phyloP scores from a whole-genome alignment of 2,113 vertebrate species.

The Platycercus adscitus region DNA sequence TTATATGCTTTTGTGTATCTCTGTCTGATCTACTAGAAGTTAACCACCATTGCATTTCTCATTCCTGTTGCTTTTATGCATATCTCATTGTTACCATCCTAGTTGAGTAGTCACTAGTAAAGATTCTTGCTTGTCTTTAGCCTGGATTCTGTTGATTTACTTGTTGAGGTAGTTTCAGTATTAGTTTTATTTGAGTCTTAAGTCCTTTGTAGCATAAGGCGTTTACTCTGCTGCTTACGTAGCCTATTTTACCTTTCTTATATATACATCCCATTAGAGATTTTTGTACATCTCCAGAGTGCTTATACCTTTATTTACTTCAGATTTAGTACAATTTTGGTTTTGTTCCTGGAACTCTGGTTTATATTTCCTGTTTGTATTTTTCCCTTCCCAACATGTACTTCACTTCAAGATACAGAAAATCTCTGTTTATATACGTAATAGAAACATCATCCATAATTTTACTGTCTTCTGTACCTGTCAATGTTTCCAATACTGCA shows the following conservation, averaged over 20 bases:
- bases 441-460: not conserved
- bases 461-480: not conserved
- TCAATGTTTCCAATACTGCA: not conserved
- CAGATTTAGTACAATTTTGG: not conserved
- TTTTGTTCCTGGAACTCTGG: not conserved
- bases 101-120: not conserved
- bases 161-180: not conserved
- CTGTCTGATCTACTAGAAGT: fast-evolving
- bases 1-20: not conserved
- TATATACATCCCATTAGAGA: not conserved
- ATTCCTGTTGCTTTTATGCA: not conserved
- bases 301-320: not conserved
- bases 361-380: not conserved
- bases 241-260: not conserved
- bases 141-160: not conserved
- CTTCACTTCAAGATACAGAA: not conserved
- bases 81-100: not conserved
- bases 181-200: not conserved
- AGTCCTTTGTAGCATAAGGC: not conserved
- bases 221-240: not conserved
- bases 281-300: not conserved
- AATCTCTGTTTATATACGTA: not conserved
- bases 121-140: not conserved
- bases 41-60: not conserved
- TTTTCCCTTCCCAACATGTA: not conserved